Evolutionary conservation across 1,140 invertebrate genomes (phyloP), one percentile per base, ranked within the genome.

Genomic region (Papilio aristodemus): DNA sequence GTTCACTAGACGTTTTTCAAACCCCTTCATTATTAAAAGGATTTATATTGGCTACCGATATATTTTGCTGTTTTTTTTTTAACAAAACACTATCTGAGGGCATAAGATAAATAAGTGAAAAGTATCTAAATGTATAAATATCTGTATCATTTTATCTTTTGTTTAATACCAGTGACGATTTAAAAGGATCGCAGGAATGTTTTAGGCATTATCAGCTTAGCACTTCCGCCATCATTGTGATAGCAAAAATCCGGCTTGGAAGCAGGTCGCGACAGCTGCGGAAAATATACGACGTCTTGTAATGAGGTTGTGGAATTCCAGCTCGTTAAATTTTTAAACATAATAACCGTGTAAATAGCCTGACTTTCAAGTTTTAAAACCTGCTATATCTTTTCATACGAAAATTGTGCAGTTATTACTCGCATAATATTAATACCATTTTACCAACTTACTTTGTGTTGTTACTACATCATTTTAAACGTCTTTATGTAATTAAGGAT

Each of bases 21-120:
- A 63, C 60, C 60, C 60, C 41, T 63, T 41, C 60, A 41, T 63
- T 63, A 63, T 41, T 63, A 10, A 17, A 38, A 39, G 36, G 60
- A 38, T 63, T 63, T 63, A 41, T 22, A 63, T 63, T 39, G 60
- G 60, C 22, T 39, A 19, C 19, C 60, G 41, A 63, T 17, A 46
- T 46, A 17, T 46, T 46, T 46, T 10, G 8, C 17, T 19, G 17
- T 46, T 46, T 10, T 46, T 46, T 46, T 46, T 46, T 6, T 13
- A 6, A 4, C 7, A 10, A 19, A 46, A 41, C 39, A n/a, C n/a
- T n/a, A 41, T 41, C 39, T 41, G 4, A n/a, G 11, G 13, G 13
- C 4, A 11, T 39, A 8, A 39, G 11, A 39, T 39, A 17, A 43
- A 17, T 8, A 17, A 38, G 0, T 38, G 8, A 38, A 6, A 8